Evolutionary conservation across 1,140 invertebrate species (phyloP), one percentile per base, ranked within the genome.

Genomic region (Onthophagus taurus): DNA sequence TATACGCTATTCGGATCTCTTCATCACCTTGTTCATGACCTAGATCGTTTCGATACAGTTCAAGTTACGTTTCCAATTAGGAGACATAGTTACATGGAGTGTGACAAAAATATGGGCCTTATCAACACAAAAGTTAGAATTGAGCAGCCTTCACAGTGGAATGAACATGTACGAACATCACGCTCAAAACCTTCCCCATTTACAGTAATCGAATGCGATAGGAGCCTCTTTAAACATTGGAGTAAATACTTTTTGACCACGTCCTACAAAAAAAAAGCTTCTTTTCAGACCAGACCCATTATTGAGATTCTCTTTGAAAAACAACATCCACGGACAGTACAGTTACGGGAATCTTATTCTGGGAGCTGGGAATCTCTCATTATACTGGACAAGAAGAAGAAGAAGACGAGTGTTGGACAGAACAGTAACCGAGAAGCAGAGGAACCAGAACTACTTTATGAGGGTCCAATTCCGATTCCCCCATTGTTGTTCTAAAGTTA

Each of bases 1-100:
- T 50, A 21, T 31, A 48, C 49, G 9, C 41, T 53, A 9, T 35
- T 53, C 17, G 17, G 45, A 42, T 48, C 39, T 39, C 24, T 53
- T 11, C 48, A 53, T 46, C 47, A 46, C 31, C 9, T 53, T 5
- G 31, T 46, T 30, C 26, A 26, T 9, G 12, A 30, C 20, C 18
- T 31, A 16, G 42, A 48, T 11, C 31, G 29, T 18, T 45, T 45
- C 26, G 31, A 45, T 11, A 35, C 33, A 34, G 13, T 36, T 7
- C n/a, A 42, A 17, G 29, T 48, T 20, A 37, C 11, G 16, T 48
- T n/a, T n/a, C n/a, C n/a, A n/a, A n/a, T n/a, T n/a, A n/a, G n/a
- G n/a, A n/a, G n/a, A n/a, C n/a, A n/a, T n/a, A n/a, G n/a, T n/a
- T n/a, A n/a, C n/a, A n/a, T n/a, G n/a, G n/a, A n/a, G n/a, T n/a